Percentiles rank a stretch among this genome's conserved stretches.
These are phyloP conservation scores for Bombus picipes DNA, from an alignment of 1,140 invertebrate genomes.

Conservation along the genomic window DNA sequence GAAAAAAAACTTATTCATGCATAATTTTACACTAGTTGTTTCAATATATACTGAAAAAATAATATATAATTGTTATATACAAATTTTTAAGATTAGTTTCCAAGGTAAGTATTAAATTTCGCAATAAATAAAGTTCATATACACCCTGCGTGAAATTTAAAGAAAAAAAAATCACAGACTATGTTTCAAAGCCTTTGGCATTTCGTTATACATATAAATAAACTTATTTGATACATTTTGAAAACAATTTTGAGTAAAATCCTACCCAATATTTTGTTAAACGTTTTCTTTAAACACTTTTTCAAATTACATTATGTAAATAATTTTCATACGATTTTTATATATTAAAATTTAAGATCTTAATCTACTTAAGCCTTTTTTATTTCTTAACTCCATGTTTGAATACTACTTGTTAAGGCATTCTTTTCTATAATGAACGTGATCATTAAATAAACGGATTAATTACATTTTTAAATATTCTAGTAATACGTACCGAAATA, in stretches of 20 bases:
- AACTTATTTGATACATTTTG: constrained; percentile 64
- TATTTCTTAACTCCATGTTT: constrained; percentile 17
- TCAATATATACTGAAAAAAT: constrained; percentile 58
- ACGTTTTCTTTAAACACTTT: neutral
- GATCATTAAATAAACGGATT: neutral
- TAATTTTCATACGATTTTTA: constrained; percentile 10
- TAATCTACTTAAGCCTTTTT: constrained; percentile 11
- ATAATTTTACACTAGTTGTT: constrained; percentile 64
- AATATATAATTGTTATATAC: constrained; percentile 59
- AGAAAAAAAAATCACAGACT: constrained; percentile 38
- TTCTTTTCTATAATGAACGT: neutral
- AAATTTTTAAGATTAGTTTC: constrained; percentile 52
- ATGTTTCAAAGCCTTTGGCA: constrained; percentile 39
- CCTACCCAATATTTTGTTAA: constrained; percentile 42
- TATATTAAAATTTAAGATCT: neutral
- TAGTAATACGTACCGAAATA: neutral
- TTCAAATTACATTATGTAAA: neutral
- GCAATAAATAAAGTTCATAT: constrained; percentile 44
- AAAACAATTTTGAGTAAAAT: constrained; percentile 45
- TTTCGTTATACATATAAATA: constrained; percentile 59
- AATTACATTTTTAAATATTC: neutral
- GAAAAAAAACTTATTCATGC: constrained; percentile 58
- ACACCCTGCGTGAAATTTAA: constrained; percentile 19
- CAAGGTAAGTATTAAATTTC: constrained; percentile 64
- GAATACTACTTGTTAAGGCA: constrained; percentile 19